Base-by-base conservation (phyloP, 2,888 invertebrate species). In the Clistopyga incitator region DNA sequence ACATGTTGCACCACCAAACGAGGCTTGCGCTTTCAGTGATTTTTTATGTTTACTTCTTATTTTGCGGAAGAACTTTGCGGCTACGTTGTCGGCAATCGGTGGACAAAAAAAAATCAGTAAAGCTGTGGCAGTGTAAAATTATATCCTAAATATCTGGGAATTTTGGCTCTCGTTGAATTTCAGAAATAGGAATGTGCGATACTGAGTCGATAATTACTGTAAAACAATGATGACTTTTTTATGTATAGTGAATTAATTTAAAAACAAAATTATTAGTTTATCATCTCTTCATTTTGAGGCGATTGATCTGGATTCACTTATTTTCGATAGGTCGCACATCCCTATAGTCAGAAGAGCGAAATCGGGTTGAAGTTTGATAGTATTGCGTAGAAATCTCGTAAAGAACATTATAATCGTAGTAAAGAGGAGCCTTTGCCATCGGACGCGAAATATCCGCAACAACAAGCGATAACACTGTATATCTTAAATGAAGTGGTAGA, bases 121-220 rank as follows among this genome's bases (percentile, higher is more conserved):
- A 80, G 74, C 42, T 50, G 70, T 83, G 89, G 87, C 89, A 88
- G 88, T 88, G 88, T 78, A 78, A 88, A 88, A 86, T 87, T 84
- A 88, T 85, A 81, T 29, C 29, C 71, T 82, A 81, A 68, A 20
- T 65, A 75, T 68, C 80, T 38, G 50, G 29, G 15, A 6, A 11
- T 72, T 18, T 29, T 61, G 47, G 10, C 47, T 64, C 52, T 75
- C 74, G 23, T 72, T 25, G 34, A 34, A 64, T 18, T 13, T n/a
- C 10, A 10, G 29, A 29, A 29, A 29, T 29, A 29, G 29, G 29
- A 4, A 29, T 29, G 29, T 29, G 29, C 29, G 29, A 29, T 29
- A 3, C 29, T 29, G 3, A 29, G 4, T 29, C 29, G 29, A 29
- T 29, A 29, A 29, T 29, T 29, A 2, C 29, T 3, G 29, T 29